Percentiles rank a stretch among this genome's conserved stretches.
Conservation (phyloP, 2,888 invertebrate species). For the Phlogophora meticulosa region DNA sequence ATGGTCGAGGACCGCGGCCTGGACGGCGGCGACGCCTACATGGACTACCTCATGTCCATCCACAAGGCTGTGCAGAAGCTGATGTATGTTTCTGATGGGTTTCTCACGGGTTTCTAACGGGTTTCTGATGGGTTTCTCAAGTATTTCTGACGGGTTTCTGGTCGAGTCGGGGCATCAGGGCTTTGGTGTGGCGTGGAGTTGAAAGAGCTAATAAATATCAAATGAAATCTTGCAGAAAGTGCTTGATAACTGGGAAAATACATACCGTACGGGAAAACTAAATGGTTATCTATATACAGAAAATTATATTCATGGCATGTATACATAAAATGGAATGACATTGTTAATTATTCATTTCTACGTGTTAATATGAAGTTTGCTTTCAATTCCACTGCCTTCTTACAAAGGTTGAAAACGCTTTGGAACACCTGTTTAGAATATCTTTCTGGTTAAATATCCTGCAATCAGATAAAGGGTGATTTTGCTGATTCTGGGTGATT, state of each 20-base stretch:
- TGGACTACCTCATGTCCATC: conserved; percentile 98
- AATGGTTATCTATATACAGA: too few relatives aligned
- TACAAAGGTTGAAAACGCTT: neutral
- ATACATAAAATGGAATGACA: too few relatives aligned
- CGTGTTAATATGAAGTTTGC: neutral
- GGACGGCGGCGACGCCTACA: conserved; percentile 96
- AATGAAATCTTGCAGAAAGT: too few relatives aligned
- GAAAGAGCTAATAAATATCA: conserved; percentile 9
- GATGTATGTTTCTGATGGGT: conserved; percentile 71
- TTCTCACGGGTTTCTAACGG: conserved; percentile 6
- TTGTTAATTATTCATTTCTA: too few relatives aligned
- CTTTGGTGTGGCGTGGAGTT: conserved; percentile 41
- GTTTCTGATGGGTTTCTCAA: neutral
- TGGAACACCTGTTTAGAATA: neutral
- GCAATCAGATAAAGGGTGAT: neutral
- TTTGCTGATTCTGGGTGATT: conserved; percentile 18
- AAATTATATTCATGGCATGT: too few relatives aligned
- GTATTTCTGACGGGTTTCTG: conserved; percentile 11
- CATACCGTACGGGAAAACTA: too few relatives aligned
- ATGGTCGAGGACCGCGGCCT: conserved; percentile 97
- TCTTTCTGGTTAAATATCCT: conserved; percentile 2
- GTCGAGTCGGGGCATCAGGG: conserved; percentile 27
- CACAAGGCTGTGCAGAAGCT: conserved; percentile 96
- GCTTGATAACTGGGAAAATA: too few relatives aligned
- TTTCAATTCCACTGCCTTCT: conserved; percentile 38